Conservation (phyloP, 2,113 vertebrate genomes). For the Paradisaea rubra region DNA sequence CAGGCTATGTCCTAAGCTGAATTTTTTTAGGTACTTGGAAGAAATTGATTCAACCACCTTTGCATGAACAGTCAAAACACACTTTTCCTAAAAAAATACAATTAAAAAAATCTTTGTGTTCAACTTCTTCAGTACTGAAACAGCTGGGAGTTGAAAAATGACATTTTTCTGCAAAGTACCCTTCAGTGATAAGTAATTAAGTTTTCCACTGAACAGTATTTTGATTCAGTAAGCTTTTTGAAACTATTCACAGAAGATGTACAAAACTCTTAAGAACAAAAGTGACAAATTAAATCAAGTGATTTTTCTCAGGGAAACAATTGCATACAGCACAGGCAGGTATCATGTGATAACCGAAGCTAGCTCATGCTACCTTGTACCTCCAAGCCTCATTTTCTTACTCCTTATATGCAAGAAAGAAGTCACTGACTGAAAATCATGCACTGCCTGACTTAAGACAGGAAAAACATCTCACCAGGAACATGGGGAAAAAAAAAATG, state of each 20-base stretch:
- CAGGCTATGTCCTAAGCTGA: background rate
- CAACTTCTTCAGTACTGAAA: background rate
- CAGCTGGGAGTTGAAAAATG: background rate
- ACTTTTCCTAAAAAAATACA: background rate
- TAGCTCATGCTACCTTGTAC: background rate
- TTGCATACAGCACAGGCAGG: background rate
- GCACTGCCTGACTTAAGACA: no score
- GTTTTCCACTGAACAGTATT: background rate
- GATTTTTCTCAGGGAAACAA: background rate
- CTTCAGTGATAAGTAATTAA: background rate
- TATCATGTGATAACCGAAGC: background rate
- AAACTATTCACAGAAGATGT: background rate
- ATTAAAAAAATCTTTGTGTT: background rate
- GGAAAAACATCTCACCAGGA: background rate
- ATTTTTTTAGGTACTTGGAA: background rate
- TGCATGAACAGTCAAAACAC: background rate
- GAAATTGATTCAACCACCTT: background rate
- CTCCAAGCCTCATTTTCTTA: background rate
- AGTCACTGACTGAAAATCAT: background rate
- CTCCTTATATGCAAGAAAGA: background rate
- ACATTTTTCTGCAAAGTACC: background rate
- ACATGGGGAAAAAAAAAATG: rapidly evolving
- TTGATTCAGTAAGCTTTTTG: background rate
- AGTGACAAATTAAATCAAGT: background rate
- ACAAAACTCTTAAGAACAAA: background rate